A percentile compares a stretch with the other conserved stretches of the same genome.
phyloP scores from a whole-genome alignment of 2,113 vertebrate genomes.

The Grammomys surdaster region DNA sequence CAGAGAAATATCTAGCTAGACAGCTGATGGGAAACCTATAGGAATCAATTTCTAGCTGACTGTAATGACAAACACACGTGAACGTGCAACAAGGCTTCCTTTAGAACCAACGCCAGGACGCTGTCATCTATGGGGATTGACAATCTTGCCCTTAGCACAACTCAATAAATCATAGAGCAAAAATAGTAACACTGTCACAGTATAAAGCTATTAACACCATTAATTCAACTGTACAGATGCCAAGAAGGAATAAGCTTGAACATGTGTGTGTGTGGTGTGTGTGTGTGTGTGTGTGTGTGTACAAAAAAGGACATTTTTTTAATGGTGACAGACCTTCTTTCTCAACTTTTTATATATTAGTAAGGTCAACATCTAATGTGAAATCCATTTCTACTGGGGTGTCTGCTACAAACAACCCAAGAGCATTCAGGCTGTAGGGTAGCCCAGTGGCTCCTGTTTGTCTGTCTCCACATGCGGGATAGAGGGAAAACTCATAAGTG shows the following conservation, averaged over 20 bases:
- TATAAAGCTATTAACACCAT: background rate
- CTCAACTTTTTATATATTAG: background rate
- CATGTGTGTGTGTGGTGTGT: too few relatives aligned
- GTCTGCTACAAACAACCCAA: background rate
- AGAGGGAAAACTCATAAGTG: background rate
- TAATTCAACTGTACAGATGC: background rate
- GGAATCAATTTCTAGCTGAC: conserved; percentile 55
- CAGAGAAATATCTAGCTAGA: conserved; percentile 29
- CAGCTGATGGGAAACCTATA: conserved; percentile 55
- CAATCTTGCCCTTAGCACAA: background rate
- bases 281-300: too few relatives aligned
- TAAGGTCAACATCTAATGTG: background rate
- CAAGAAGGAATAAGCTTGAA: background rate
- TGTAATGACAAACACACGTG: background rate
- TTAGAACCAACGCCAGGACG: background rate
- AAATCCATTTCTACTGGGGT: background rate
- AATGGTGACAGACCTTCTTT: background rate
- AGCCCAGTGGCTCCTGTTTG: background rate
- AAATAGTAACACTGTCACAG: conserved; percentile 15
- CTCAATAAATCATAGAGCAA: conserved; percentile 12
- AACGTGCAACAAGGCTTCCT: background rate
- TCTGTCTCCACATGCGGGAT: background rate
- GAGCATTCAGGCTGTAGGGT: background rate
- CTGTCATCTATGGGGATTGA: conserved; percentile 14
- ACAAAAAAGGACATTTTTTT: background rate